Conservation (phyloP, 2,797 vertebrate species). For the Chaetophractus vellerosus region DNA sequence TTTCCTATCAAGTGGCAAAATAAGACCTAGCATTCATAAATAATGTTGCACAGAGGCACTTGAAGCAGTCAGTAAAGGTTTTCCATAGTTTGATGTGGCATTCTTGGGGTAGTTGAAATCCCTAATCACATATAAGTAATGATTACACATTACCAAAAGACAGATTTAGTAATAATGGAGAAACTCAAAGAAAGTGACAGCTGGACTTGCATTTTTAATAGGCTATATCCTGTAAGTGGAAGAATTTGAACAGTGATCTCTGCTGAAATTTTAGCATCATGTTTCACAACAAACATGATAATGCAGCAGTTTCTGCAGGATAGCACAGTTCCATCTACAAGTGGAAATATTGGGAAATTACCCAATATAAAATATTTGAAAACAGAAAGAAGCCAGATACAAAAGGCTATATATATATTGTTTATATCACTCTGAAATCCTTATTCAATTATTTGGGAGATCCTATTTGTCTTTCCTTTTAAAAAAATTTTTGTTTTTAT, state of each 20-base stretch:
- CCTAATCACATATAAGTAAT: not conserved
- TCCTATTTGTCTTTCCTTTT: not conserved
- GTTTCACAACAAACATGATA: not conserved
- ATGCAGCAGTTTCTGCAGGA: not conserved
- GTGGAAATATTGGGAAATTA: not conserved
- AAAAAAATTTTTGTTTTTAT: too few relatives aligned
- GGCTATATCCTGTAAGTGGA: not conserved
- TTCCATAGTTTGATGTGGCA: too few relatives aligned
- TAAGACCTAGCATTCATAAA: not conserved
- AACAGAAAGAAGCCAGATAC: not conserved
- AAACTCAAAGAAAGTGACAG: not conserved
- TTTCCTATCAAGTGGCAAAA: not conserved
- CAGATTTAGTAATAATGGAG: not conserved
- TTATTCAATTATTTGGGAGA: not conserved
- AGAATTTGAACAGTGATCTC: not conserved
- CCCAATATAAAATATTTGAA: conserved; percentile 1
- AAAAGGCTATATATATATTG: not conserved
- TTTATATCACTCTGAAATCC: not conserved
- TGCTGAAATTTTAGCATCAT: not conserved
- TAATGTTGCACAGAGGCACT: too few relatives aligned
- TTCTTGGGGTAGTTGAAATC: not conserved
- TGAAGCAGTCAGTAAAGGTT: too few relatives aligned
- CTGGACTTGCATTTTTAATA: not conserved
- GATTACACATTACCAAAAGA: not conserved
- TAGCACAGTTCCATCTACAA: not conserved